Percentiles rank a stretch among this genome's conserved stretches.
These are phyloP conservation scores for Drosophila vallismaia DNA, from an alignment of 2,888 invertebrate genomes.

Conservation along the genomic window DNA sequence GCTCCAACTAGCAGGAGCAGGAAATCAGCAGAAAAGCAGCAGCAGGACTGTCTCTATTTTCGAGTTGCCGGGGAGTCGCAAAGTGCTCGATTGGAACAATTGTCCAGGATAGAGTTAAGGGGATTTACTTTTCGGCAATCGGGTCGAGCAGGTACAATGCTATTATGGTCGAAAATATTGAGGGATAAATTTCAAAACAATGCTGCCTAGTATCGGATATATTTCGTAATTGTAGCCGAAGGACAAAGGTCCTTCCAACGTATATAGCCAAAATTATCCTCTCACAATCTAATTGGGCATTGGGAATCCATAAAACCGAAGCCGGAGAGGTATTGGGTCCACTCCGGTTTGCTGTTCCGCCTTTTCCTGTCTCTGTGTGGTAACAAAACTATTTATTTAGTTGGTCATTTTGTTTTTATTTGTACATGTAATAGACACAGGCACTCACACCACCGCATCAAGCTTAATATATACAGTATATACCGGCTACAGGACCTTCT, in stretches of 20 bases:
- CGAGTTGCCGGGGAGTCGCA: constrained; percentile 52
- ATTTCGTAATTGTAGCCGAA: neutral
- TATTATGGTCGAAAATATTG: constrained; percentile 7
- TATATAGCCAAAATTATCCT: constrained; percentile 14
- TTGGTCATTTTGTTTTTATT: constrained; percentile 77
- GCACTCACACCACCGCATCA: constrained; percentile 30
- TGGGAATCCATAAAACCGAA: constrained; percentile 16
- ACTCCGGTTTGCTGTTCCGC: constrained; percentile 22
- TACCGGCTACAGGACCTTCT: constrained; percentile 46
- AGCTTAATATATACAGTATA: constrained; percentile 32
- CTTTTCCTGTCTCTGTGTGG: constrained; percentile 59
- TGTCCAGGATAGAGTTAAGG: constrained; percentile 10
- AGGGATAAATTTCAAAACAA: neutral
- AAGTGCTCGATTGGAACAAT: constrained; percentile 34
- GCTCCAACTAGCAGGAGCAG: constrained; percentile 18
- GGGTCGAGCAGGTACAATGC: constrained; percentile 22
- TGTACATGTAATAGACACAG: constrained; percentile 77
- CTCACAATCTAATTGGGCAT: constrained; percentile 30
- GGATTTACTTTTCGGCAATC: neutral
- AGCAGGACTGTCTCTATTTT: constrained; percentile 65
- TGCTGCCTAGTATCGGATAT: neutral
- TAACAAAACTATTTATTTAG: constrained; percentile 78
- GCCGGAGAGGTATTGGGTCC: constrained; percentile 12
- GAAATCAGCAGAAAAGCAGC: constrained; percentile 40
- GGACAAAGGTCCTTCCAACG: neutral